Evolutionary conservation across 1,140 invertebrate species (phyloP), one percentile per base, ranked within the genome.

Genomic region (Episyrphus balteatus): DNA sequence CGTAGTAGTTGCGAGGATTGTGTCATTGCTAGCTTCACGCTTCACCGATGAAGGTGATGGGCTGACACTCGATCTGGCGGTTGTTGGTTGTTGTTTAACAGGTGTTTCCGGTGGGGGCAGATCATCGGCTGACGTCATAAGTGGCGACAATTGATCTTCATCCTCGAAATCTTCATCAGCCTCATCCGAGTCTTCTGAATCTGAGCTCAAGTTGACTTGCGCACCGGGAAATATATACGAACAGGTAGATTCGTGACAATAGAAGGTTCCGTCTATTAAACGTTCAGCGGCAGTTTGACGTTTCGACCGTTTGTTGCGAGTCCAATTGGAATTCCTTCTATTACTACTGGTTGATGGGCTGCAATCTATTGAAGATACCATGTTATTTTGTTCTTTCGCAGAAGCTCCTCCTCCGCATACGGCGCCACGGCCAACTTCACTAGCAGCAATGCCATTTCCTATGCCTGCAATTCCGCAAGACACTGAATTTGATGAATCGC

Each of bases 141-240:
- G 21, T 26, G 21, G 21, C 21, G 21, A 26, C 21, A 26, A 8
- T 26, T 45, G 44, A 14, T 47, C 46, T 1, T 49, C 57, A 14
- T 47, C 46, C 1, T 49, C 57, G 21, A 56, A 53, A 1, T 59
- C 52, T 5, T 57, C 58, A 31, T 61, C 57, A 6, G 56, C 57
- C 5, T 61, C 55, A 12, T 57, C 57, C 2, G 61, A 59, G 34
- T 65, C 60, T 18, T 60, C 56, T 49, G 57, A 58, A 30, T 52
- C 51, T 15, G 48, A 43, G 18, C 41, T 47, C 51, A 47, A 52
- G 33, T 57, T 66, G 1, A 66, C 62, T 49, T 66, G 62, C 5
- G 62, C 62, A 7, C 62, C 62, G 0, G 62, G 62, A 36, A 66
- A 66, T 15, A 66, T 62, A 53, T 66, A 66, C 9, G 62, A 63